Evolutionary conservation across 2,113 vertebrate species (phyloP).

Genomic region (Motacilla alba): DNA sequence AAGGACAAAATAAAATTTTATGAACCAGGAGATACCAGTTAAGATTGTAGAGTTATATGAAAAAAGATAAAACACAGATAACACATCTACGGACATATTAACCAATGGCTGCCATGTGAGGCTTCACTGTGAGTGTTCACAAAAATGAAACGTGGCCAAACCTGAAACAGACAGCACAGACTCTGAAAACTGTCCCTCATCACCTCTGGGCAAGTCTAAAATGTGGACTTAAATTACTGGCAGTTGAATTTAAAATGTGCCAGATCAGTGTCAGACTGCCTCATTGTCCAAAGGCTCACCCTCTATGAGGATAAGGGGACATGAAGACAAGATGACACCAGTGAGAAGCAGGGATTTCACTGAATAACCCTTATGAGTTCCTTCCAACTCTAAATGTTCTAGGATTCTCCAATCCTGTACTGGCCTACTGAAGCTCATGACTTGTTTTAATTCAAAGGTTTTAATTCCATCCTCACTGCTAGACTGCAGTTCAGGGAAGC

Average conservation of each 20-base stretch:
- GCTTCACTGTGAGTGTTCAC: background rate
- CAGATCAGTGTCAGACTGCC: background rate
- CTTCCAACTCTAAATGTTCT: background rate
- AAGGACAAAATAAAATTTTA: background rate
- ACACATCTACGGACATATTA: background rate
- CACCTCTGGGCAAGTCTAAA: background rate
- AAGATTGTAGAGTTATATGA: background rate
- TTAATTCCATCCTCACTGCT: background rate
- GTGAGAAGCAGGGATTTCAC: background rate
- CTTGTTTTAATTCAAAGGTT: background rate
- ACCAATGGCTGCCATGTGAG: background rate
- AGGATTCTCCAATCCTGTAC: rapidly evolving
- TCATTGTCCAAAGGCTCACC: background rate
- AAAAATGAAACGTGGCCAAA: background rate
- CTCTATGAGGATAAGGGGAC: background rate
- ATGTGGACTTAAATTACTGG: background rate
- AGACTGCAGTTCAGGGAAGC: background rate
- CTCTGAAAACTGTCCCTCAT: background rate
- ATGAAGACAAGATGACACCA: too few species aligned
- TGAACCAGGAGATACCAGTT: background rate
- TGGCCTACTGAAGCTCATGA: background rate
- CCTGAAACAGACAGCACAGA: rapidly evolving
- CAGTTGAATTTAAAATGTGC: background rate
- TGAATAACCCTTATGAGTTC: background rate
- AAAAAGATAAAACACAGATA: background rate